phyloP scores from a whole-genome alignment of 2,113 vertebrate genomes.

The Poecilia latipinna region DNA sequence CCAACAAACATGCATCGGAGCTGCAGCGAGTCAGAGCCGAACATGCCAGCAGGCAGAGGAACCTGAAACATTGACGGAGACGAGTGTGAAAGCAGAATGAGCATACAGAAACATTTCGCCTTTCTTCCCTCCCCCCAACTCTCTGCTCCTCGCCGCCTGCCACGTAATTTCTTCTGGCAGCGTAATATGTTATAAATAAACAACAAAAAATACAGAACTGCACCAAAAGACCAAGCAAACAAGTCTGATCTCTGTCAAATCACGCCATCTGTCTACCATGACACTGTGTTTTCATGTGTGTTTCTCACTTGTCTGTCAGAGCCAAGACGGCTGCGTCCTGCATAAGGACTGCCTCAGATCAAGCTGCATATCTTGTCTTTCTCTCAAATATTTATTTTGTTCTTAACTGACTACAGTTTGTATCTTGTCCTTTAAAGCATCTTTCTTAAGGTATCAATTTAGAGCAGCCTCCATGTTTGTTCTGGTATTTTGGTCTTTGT shows the following conservation, averaged over 20 bases:
- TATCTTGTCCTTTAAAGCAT: background rate
- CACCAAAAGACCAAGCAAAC: conserved; percentile 51
- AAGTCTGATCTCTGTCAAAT: conserved; percentile 59
- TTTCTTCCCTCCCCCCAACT: conserved; percentile 24
- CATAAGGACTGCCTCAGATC: conserved; percentile 18
- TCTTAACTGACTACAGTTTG: background rate
- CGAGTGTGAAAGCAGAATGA: conserved; percentile 30
- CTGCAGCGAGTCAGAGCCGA: conserved; percentile 42
- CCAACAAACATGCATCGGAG: conserved; percentile 34
- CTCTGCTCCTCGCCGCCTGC: conserved; percentile 22
- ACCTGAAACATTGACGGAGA: conserved; percentile 32
- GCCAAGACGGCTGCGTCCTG: conserved; percentile 32
- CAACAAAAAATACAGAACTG: conserved; percentile 39
- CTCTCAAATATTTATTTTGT: conserved; percentile 25
- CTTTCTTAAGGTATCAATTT: background rate
- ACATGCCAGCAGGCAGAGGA: conserved; percentile 49
- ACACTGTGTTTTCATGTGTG: conserved; percentile 32
- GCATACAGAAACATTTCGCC: conserved; percentile 40
- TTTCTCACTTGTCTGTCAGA: conserved; percentile 38
- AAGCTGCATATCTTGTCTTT: conserved; percentile 21
- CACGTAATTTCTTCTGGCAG: conserved; percentile 54
- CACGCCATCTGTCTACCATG: conserved; percentile 59
- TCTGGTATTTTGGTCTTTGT: too few relatives aligned
- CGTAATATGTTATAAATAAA: conserved; percentile 54
- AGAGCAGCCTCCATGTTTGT: too few relatives aligned